These are phyloP conservation scores for Pseudomyrmex sp. DNA, from an alignment of 1,140 invertebrate species.

Conservation along the genomic window DNA sequence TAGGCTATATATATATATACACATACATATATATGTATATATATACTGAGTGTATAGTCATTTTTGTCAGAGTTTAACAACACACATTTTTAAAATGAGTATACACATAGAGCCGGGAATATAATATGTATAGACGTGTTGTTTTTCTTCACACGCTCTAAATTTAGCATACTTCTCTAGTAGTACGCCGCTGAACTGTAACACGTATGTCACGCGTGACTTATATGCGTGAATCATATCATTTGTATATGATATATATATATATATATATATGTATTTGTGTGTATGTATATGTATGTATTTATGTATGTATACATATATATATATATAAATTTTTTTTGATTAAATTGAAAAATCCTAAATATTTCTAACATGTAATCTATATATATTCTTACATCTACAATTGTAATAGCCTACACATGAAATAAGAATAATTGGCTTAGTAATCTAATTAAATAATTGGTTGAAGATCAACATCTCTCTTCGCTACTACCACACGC, in stretches of 20 bases:
- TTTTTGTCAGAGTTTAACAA: conserved; percentile 76
- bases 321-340: conserved; percentile 73
- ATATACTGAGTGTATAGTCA: conserved; percentile 76
- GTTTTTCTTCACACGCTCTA: conserved; percentile 39
- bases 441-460: conserved; percentile 64
- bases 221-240: conserved; percentile 9
- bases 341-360: conserved; percentile 81
- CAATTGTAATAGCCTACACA: conserved; percentile 73
- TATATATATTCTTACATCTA: conserved; percentile 65
- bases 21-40: conserved; percentile 63
- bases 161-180: conserved; percentile 34
- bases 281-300: conserved; percentile 29
- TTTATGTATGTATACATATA: neutral
- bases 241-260: conserved; percentile 24
- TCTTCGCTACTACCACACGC: conserved; percentile 65
- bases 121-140: conserved; percentile 56
- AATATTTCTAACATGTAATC: conserved; percentile 61
- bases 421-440: conserved; percentile 69
- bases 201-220: conserved; percentile 70
- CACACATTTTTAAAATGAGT: conserved; percentile 73
- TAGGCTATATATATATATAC: conserved; percentile 66
- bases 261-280: conserved; percentile 3
- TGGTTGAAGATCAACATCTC: conserved; percentile 55
- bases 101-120: conserved; percentile 63
- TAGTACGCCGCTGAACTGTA: conserved; percentile 66